These are phyloP conservation scores for Holothuria glaberrima DNA, from an alignment of 35 echinoderm and acorn worm species.

Conservation along the genomic window DNA sequence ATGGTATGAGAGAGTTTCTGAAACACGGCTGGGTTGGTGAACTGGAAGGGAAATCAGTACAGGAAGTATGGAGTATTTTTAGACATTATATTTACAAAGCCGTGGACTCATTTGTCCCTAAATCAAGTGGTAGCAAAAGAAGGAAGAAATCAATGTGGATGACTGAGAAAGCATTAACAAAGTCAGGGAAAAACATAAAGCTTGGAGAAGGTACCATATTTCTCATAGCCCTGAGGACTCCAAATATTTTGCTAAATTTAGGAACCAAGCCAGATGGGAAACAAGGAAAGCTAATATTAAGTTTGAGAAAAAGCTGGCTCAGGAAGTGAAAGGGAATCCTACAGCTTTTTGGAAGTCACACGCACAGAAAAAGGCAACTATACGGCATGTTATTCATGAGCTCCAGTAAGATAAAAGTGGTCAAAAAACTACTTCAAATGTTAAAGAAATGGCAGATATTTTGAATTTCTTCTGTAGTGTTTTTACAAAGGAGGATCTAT, in stretches of 20 bases:
- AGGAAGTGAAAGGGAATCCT: constrained; percentile 5
- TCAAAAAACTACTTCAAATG: background rate
- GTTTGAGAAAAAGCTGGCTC: background rate
- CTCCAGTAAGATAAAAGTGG: background rate
- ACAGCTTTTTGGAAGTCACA: background rate
- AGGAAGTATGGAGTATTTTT: background rate
- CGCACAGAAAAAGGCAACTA: background rate
- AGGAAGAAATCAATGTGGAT: background rate
- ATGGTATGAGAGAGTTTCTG: too few species aligned
- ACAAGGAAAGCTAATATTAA: background rate
- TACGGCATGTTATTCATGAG: background rate
- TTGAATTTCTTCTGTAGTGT: background rate
- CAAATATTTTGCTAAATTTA: background rate
- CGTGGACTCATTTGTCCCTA: background rate
- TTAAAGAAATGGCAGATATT: constrained; percentile 2
- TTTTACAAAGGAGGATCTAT: background rate
- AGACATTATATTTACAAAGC: background rate
- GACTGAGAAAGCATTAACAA: background rate
- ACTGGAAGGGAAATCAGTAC: background rate
- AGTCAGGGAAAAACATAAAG: background rate
- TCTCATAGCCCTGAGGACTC: background rate
- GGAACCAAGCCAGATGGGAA: background rate
- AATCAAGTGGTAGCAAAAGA: background rate
- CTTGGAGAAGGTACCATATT: background rate
- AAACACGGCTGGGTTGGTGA: too few species aligned